A percentile compares a stretch with the other conserved stretches of the same genome.
These are phyloP conservation scores for Dermolepida albohirtum DNA, from an alignment of 2,888 invertebrate genomes.

Conservation along the genomic window DNA sequence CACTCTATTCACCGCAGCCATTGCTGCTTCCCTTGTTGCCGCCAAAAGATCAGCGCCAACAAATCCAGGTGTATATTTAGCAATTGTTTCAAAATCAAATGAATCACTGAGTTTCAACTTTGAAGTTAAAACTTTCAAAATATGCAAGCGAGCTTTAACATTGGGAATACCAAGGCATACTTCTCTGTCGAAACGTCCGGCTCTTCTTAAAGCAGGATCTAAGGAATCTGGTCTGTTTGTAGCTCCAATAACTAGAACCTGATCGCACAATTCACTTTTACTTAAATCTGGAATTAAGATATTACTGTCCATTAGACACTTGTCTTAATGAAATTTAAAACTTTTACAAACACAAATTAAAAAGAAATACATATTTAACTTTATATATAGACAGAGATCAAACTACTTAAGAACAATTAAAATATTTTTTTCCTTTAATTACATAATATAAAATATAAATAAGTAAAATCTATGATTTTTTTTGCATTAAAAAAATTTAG, in stretches of 20 bases:
- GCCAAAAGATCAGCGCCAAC: conserved; percentile 95
- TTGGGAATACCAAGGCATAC: conserved; percentile 95
- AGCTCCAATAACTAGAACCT: conserved; percentile 91
- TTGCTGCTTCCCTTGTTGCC: conserved; percentile 87
- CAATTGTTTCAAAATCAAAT: conserved; percentile 79
- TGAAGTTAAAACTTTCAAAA: conserved; percentile 79
- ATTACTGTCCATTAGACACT: not conserved
- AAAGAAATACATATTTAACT: not conserved
- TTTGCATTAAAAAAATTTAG: no score
- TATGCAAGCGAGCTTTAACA: conserved; percentile 82
- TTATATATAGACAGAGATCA: no score
- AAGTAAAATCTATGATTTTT: no score
- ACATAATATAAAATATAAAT: no score
- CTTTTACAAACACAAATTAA: not conserved
- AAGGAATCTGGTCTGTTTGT: conserved; percentile 93
- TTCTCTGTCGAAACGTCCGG: conserved; percentile 95
- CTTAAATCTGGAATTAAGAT: conserved; percentile 63
- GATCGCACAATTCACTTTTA: conserved; percentile 68
- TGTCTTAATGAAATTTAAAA: not conserved
- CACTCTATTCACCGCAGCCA: conserved; percentile 81
- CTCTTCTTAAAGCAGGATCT: conserved; percentile 91
- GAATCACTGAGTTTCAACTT: conserved; percentile 76
- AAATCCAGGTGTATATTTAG: conserved; percentile 92
- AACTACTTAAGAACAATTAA: no score
- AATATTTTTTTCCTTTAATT: no score